Evolutionary conservation across 2,113 vertebrate genomes (phyloP), one percentile per base, ranked within the genome.

Genomic region (Aramus guarauna): DNA sequence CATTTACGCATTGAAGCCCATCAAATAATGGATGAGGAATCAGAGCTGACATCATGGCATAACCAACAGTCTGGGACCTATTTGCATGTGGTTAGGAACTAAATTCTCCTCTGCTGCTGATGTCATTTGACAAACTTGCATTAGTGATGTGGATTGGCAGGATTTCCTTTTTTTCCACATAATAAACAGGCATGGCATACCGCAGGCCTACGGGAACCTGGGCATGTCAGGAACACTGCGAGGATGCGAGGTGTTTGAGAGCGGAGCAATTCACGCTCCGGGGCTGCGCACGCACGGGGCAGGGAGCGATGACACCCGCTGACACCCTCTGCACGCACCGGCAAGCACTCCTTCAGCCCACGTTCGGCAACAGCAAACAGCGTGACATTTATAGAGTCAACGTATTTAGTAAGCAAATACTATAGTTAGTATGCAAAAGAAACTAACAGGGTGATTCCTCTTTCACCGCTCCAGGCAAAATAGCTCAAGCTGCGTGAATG

Each of bases 11-110:
- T 53, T 72, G 94, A 94, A 92, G 69, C 59, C 69, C 89, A 93
- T 91, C 93, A 85, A 96, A 93, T 97, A 97, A 97, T 92, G 92
- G 95, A 95, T 85, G 73, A 91, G 90, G 88, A 96, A 96, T 96
- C 86, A 43, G 85, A 93, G 87, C 86, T 98, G 97, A 98, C 97
- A 97, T 98, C 96, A 97, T n/a, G 67, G 96, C 88, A 85, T 67
- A 95, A 95, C 71, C 91, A 92, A 92, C 76, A 95, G 96, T 91
- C 89, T 90, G 93, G 94, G 95, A 94, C 93, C 80, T 72, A 94
- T 97, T 96, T 96, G 96, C 91, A 96, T 96, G 96, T 88, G 97
- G 97, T 96, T 97, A 97, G 89, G 87, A 89, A 93, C 80, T 52
- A 92, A 97, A 87, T 97, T 96, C 95, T 95, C 83, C 63, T 96